These are phyloP conservation scores for Ypsolopha sequella DNA, from an alignment of 2,888 invertebrate genomes.

Conservation along the genomic window DNA sequence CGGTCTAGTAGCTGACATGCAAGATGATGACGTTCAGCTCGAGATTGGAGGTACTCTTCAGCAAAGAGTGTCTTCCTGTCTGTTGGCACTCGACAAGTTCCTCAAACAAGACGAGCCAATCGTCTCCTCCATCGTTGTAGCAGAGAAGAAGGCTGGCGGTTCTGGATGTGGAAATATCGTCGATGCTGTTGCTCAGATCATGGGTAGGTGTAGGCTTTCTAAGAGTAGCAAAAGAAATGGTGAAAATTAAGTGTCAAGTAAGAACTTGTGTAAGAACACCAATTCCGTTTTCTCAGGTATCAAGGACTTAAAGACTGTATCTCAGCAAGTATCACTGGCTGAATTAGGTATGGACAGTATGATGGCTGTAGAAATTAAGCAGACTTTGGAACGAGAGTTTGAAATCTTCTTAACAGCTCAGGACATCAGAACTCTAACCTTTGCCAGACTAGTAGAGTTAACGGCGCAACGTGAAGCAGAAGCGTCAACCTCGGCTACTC, in stretches of 20 bases:
- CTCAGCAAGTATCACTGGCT: constrained; percentile 80
- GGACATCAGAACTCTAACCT: constrained; percentile 85
- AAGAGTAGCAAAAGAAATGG: too few relatives aligned
- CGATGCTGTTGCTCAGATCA: constrained; percentile 78
- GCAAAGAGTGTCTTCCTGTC: constrained; percentile 86
- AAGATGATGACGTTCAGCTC: constrained; percentile 76
- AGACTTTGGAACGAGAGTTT: constrained; percentile 89
- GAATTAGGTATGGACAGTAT: constrained; percentile 97
- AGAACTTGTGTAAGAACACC: not conserved
- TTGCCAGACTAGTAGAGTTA: constrained; percentile 73
- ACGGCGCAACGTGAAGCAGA: constrained; percentile 61
- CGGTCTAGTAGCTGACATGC: constrained; percentile 84
- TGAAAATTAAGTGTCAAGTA: not conserved
- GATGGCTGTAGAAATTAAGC: constrained; percentile 97
- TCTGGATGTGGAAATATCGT: constrained; percentile 76
- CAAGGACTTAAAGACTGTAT: constrained; percentile 77
- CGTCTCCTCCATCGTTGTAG: constrained; percentile 88
- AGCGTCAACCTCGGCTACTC: constrained; percentile 37
- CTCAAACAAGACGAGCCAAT: constrained; percentile 78
- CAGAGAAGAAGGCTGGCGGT: constrained; percentile 79
- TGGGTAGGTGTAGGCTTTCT: constrained; percentile 50
- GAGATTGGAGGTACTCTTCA: constrained; percentile 86
- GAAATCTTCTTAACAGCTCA: constrained; percentile 88
- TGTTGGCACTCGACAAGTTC: constrained; percentile 80
- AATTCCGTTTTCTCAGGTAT: constrained; percentile 47